phyloP scores from a whole-genome alignment of 2,113 vertebrate species.

The Aegithalos caudatus region DNA sequence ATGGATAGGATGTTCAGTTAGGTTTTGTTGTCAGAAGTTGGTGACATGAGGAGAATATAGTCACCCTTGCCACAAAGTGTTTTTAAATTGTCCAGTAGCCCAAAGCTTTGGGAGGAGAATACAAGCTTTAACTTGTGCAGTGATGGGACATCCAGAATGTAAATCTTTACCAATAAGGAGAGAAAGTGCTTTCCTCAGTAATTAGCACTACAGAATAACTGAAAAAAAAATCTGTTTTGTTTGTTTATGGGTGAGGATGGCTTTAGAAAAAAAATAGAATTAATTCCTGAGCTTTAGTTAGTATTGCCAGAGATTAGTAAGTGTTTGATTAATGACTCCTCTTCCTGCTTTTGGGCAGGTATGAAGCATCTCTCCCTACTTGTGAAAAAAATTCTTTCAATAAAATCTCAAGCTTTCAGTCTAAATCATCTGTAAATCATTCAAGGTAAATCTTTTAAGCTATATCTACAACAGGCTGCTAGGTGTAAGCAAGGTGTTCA shows the following conservation, averaged over 20 bases:
- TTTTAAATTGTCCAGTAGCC: neutral
- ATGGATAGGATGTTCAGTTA: neutral
- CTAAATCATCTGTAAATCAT: neutral
- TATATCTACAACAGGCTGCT: neutral
- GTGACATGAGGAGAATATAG: fast-evolving
- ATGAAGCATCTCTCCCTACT: neutral
- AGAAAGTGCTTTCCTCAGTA: neutral
- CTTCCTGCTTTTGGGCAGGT: slow-evolving; percentile 30
- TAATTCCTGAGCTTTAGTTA: neutral
- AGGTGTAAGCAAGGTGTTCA: neutral
- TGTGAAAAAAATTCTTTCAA: neutral
- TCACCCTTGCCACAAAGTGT: neutral
- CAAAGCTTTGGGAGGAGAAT: neutral
- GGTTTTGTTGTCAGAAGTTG: neutral
- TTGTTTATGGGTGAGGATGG: neutral
- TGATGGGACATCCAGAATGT: neutral
- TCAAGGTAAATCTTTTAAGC: slow-evolving; percentile 17
- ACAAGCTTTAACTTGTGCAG: neutral
- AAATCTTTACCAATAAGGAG: neutral
- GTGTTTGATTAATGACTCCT: neutral
- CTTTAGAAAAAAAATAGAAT: neutral
- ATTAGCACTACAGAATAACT: neutral
- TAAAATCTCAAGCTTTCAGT: slow-evolving; percentile 17
- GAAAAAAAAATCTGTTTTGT: neutral
- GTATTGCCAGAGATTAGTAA: neutral